A percentile compares a stretch with the other conserved stretches of the same genome.
Evolutionary conservation across 1,140 invertebrate species (phyloP).

Genomic region (Druon quercuslanigerum): DNA sequence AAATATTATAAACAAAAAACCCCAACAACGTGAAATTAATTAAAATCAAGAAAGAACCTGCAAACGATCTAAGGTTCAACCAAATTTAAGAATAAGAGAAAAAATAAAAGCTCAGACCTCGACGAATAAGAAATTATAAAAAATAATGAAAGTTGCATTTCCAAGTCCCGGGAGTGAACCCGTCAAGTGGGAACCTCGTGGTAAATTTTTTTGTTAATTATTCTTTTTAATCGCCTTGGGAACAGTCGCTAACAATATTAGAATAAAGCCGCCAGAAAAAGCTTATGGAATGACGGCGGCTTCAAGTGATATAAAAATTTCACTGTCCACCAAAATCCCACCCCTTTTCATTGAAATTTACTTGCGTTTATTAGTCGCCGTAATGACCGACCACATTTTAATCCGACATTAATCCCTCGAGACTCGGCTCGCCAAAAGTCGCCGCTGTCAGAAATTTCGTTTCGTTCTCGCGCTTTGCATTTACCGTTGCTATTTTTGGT

Average conservation of each 20-base stretch:
- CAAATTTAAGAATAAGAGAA: no score
- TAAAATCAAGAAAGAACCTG: no score
- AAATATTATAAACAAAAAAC: no score
- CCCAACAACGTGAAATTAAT: no score
- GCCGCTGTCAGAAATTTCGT: constrained; percentile 36
- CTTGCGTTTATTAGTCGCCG: constrained; percentile 45
- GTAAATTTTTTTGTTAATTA: constrained; percentile 19
- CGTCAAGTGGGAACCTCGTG: constrained; percentile 5
- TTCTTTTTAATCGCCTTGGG: constrained; percentile 27
- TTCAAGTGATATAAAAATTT: constrained; percentile 22
- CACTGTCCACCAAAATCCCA: constrained; percentile 17
- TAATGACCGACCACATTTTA: constrained; percentile 57
- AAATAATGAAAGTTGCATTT: constrained; percentile 44
- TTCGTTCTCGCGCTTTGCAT: constrained; percentile 23
- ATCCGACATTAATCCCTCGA: constrained; percentile 59
- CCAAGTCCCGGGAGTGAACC: neutral
- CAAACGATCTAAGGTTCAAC: no score
- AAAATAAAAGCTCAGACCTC: no score
- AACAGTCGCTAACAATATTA: constrained; percentile 27
- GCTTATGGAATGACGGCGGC: constrained; percentile 10
- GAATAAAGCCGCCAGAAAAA: constrained; percentile 12
- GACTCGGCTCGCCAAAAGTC: constrained; percentile 30
- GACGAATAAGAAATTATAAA: no score
- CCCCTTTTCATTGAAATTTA: constrained; percentile 28
- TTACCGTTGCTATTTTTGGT: constrained; percentile 31